These are phyloP conservation scores for Meleagris gallopavo DNA, from an alignment of 2,113 vertebrate species.

Conservation along the genomic window DNA sequence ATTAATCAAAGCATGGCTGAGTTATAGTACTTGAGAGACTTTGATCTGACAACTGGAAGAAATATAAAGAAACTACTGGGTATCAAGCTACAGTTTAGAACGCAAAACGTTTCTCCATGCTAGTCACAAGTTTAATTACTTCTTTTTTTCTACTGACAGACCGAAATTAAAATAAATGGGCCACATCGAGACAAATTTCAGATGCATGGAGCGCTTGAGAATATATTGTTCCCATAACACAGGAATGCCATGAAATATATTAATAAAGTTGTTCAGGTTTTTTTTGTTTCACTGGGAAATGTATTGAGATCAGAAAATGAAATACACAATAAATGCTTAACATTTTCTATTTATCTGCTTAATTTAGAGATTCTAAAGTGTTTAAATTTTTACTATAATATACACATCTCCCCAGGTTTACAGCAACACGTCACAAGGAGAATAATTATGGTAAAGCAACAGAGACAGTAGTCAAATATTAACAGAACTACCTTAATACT, in stretches of 20 bases:
- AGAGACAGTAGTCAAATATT: neutral
- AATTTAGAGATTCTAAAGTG: neutral
- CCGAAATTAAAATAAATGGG: slow-evolving; percentile 83
- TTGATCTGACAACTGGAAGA: slow-evolving; percentile 80
- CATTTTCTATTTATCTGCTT: neutral
- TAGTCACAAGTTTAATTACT: slow-evolving; percentile 82
- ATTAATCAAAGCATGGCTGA: slow-evolving; percentile 78
- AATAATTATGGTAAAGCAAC: neutral
- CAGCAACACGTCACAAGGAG: neutral
- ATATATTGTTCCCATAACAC: slow-evolving; percentile 67
- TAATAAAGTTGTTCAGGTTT: slow-evolving; percentile 17
- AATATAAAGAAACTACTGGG: slow-evolving; percentile 57
- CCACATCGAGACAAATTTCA: slow-evolving; percentile 77
- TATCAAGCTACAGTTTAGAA: slow-evolving; percentile 57
- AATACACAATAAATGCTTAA: neutral
- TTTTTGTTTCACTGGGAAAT: neutral
- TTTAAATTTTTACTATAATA: neutral
- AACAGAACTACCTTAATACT: neutral
- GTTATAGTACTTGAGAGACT: slow-evolving; percentile 71
- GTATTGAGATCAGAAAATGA: neutral
- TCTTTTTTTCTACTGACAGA: slow-evolving; percentile 75
- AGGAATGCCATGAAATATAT: slow-evolving; percentile 39
- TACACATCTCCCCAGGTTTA: neutral
- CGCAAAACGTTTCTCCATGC: slow-evolving; percentile 72
- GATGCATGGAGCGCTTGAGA: slow-evolving; percentile 65